These are phyloP conservation scores for Charadrius vociferus DNA, from an alignment of 2,113 vertebrate species.

Conservation along the genomic window DNA sequence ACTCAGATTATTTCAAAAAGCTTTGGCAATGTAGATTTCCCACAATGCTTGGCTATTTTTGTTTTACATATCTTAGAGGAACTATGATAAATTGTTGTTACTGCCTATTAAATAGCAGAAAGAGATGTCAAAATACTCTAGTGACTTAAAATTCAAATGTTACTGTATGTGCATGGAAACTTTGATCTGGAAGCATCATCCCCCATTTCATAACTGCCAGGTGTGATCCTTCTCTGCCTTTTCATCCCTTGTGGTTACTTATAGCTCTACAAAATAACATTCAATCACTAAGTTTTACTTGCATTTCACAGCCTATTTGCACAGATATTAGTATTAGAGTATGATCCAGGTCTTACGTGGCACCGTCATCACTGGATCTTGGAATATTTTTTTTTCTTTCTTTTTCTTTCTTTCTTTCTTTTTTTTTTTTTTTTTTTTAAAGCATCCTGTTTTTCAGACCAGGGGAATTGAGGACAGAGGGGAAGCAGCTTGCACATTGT, in stretches of 20 bases:
- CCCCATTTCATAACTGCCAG: neutral
- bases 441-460: slow-evolving; percentile 40
- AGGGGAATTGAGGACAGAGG: slow-evolving; percentile 62
- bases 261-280: neutral
- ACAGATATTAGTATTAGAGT: neutral
- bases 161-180: neutral
- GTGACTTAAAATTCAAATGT: slow-evolving; percentile 20
- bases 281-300: neutral
- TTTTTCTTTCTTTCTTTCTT: neutral
- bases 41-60: slow-evolving; percentile 43
- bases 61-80: slow-evolving; percentile 36
- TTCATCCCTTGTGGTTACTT: neutral
- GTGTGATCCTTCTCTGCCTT: neutral
- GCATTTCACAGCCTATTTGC: neutral
- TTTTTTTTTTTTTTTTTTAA: neutral
- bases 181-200: neutral
- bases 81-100: slow-evolving; percentile 48
- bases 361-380: neutral
- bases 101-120: slow-evolving; percentile 23
- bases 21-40: slow-evolving; percentile 25
- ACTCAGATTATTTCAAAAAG: slow-evolving; percentile 46
- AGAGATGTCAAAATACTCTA: slow-evolving; percentile 5
- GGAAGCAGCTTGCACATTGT: slow-evolving; percentile 60
- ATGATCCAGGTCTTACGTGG: neutral
- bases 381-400: neutral